phyloP scores from a whole-genome alignment of 2,888 invertebrate species.

The Tipula unca region DNA sequence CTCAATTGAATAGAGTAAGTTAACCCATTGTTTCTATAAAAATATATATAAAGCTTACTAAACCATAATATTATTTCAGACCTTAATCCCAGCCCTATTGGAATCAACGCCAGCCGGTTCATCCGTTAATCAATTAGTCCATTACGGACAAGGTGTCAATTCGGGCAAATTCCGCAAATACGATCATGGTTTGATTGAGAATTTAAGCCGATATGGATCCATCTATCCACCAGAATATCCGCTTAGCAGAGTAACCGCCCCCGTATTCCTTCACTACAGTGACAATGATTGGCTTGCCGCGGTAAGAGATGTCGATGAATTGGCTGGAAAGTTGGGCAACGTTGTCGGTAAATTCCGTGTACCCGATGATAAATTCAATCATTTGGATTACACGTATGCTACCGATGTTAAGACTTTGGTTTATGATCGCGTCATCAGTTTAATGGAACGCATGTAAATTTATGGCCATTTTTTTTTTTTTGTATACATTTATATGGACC shows the following conservation, averaged over 20 bases:
- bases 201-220: constrained; percentile 44
- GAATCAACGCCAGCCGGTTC: constrained; percentile 55
- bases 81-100: constrained; percentile 52
- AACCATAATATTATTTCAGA: constrained; percentile 40
- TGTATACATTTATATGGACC: not conserved
- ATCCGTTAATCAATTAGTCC: constrained; percentile 53
- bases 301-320: constrained; percentile 43
- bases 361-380: constrained; percentile 42
- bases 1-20: constrained; percentile 42
- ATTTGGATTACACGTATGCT: constrained; percentile 41
- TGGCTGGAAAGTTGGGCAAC: constrained; percentile 45
- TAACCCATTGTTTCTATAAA: not conserved
- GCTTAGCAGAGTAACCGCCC: constrained; percentile 45
- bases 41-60: not conserved
- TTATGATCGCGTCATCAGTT: constrained; percentile 38
- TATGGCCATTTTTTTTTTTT: not conserved
- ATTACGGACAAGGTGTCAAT: constrained; percentile 54
- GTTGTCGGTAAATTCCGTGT: constrained; percentile 43
- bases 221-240: constrained; percentile 47
- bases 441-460: constrained; percentile 23
- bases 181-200: constrained; percentile 43
- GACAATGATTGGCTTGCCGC: constrained; percentile 52
- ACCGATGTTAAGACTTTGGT: constrained; percentile 38
- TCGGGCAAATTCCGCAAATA: constrained; percentile 45
- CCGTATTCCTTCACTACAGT: constrained; percentile 52